Evolutionary conservation across 2,113 vertebrate genomes (phyloP), one percentile per base, ranked within the genome.

Genomic region (Gambusia affinis): DNA sequence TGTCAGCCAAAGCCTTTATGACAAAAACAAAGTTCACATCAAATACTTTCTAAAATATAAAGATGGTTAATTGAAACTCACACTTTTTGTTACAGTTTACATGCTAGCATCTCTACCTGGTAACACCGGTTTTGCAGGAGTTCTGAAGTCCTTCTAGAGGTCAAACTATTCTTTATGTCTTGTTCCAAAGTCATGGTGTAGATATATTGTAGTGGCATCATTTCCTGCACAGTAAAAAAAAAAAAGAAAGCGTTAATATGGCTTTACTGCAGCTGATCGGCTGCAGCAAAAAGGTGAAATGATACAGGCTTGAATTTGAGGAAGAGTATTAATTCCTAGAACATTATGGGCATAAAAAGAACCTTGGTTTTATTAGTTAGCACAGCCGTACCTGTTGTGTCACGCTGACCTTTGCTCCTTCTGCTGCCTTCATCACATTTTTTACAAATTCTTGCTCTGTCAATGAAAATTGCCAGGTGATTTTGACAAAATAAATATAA

Each of bases 121-220:
- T 95, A 96, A 89, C 96, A 98, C 62, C 97, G 96, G 82, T 92
- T 95, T 2, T 97, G 96, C 22, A 97, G 80, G 60, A 91, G 22
- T 6, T 92, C 94, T 19, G 85, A 90, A 0, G 95, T 96, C 27
- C 96, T 95, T 1, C 78, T 75, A 0, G 95, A 90, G 0, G 87
- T 72, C 17, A 75, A 12, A 12, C 95, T 95, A 60, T 94, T 92
- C 62, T 89, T 95, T 33, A 96, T 78, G 70, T 98, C 97, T 0
- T 97, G 95, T 22, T 98, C 96, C 77, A 98, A 84, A 2, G 96
- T 94, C 91, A 95, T 90, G 1, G 89, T 92, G 60, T 97, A 98
- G 78, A 98, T 94, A 17, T 84, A 89, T 67, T 95, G 95, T 4
- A 98, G 87, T 0, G 97, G 97, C 97, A 98, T 97, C 71, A 87